These are phyloP conservation scores for Tyrophagus putrescentiae DNA, from an alignment of 1,140 invertebrate species.

Conservation along the genomic window DNA sequence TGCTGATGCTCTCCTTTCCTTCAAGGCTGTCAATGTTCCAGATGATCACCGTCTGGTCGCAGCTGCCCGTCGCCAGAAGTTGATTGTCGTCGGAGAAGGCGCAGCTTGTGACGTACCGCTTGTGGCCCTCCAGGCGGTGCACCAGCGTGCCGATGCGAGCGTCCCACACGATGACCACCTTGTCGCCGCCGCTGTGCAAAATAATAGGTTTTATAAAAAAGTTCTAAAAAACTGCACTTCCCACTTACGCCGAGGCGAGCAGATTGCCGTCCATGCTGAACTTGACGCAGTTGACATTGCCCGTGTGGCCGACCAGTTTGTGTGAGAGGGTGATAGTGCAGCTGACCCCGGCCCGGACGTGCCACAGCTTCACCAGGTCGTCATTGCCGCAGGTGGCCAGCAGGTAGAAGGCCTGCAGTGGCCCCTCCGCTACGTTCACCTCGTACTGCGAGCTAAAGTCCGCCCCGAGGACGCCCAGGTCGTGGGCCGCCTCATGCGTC, in stretches of 20 bases:
- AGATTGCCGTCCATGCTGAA: constrained; percentile 44
- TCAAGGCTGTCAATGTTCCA: constrained; percentile 41
- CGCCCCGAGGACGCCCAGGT: constrained; percentile 51
- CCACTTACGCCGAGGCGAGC: constrained; percentile 42
- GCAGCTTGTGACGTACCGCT: constrained; percentile 51
- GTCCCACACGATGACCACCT: constrained; percentile 52
- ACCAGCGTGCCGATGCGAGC: constrained; percentile 28
- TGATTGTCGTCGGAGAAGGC: constrained; percentile 48
- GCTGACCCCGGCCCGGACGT: constrained; percentile 36
- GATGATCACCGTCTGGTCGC: constrained; percentile 50
- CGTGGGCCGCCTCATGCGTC: constrained; percentile 50
- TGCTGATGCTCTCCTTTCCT: constrained; percentile 33
- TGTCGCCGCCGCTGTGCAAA: constrained; percentile 46
- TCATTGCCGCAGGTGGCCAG: constrained; percentile 55
- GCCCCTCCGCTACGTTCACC: constrained; percentile 24
- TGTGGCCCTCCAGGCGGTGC: constrained; percentile 32
- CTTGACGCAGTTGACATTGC: constrained; percentile 43
- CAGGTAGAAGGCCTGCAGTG: constrained; percentile 36
- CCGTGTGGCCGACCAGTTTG: constrained; percentile 28
- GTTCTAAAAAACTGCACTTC: neutral
- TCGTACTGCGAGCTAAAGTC: constrained; percentile 44
- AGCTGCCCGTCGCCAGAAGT: constrained; percentile 52
- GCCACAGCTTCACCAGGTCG: constrained; percentile 56
- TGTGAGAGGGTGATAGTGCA: constrained; percentile 27
- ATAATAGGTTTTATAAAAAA: neutral